Conservation (phyloP, 2,797 vertebrate species). For the Pyrocephalus nanus region DNA sequence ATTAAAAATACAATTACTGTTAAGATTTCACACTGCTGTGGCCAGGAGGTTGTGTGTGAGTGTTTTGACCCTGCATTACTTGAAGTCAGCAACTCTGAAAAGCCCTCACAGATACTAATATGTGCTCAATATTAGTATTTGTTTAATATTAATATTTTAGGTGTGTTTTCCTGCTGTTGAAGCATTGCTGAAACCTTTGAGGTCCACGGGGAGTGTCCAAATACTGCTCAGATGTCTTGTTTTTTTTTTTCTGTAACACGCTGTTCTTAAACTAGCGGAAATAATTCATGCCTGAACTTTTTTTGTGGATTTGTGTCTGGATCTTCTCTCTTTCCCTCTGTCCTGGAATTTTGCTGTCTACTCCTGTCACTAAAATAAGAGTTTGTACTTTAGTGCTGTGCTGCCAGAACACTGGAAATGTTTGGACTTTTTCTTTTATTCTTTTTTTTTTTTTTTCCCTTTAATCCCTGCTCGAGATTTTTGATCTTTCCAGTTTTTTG, state of each 20-base stretch:
- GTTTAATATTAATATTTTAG: background rate
- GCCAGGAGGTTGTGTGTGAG: background rate
- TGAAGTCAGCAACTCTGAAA: background rate
- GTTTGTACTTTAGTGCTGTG: background rate
- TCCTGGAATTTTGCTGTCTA: background rate
- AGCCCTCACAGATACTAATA: background rate
- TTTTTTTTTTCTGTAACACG: fast-evolving
- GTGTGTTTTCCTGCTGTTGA: background rate
- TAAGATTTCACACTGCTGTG: background rate
- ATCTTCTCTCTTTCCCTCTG: background rate
- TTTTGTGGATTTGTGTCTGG: background rate
- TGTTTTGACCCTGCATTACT: background rate
- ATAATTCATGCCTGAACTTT: background rate
- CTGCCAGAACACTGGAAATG: background rate
- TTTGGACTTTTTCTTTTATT: background rate
- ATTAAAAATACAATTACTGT: fast-evolving
- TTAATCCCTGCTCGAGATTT: too few relatives aligned
- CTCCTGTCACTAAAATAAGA: background rate
- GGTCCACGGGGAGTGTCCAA: background rate
- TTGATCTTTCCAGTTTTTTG: background rate
- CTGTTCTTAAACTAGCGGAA: background rate
- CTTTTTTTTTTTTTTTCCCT: background rate
- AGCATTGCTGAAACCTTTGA: fast-evolving
- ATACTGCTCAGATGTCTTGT: background rate
- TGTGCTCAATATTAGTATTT: background rate